Base-by-base conservation (phyloP, 1,140 invertebrate species). In the Drosophila arizonae region DNA sequence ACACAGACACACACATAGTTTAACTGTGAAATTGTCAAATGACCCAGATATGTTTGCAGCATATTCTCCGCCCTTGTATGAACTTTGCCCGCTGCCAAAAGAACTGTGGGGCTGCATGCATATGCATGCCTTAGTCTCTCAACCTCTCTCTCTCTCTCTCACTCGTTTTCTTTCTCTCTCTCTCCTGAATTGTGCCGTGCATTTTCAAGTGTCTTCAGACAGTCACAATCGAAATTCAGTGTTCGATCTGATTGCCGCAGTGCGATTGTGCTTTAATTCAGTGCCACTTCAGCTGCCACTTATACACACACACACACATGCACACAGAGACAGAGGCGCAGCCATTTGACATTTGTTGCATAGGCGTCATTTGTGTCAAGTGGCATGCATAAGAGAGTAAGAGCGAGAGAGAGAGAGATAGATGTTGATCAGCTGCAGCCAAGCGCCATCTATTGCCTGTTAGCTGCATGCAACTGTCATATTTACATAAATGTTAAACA, bases 11-110 rank as follows among this genome's bases (percentile, higher is more conserved):
- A 43, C 30, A 43, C 33, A 36, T 26, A 56, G 50, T 15, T 33
- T 26, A 52, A 30, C 51, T 54, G 50, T 28, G 45, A 17, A 30
- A 33, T 39, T 24, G 54, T 43, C 45, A 28, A 36, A 26, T 43
- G 58, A 63, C 72, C 79, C 50, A 79, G 65, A 79, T 77, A 86
- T 69, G 48, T 60, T 56, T 81, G 78, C 64, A 65, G 61, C 69
- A 57, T 60, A 60, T 60, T 46, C 26, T 8, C 8, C 28, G 51
- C 28, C 28, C 28, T 52, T 51, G 36, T 75, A 51, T 28, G 60
- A 69, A 73, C 61, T 68, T 73, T 70, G n/a, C 39, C 21, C 41
- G 52, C 67, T 61, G 67, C 55, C 50, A 78, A 78, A 78, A 56
- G 57, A 24, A 57, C 57, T 51, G 36, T 58, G 63, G 43, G 33